phyloP scores from a whole-genome alignment of 1,140 invertebrate genomes.

The Mercenaria mercenaria region DNA sequence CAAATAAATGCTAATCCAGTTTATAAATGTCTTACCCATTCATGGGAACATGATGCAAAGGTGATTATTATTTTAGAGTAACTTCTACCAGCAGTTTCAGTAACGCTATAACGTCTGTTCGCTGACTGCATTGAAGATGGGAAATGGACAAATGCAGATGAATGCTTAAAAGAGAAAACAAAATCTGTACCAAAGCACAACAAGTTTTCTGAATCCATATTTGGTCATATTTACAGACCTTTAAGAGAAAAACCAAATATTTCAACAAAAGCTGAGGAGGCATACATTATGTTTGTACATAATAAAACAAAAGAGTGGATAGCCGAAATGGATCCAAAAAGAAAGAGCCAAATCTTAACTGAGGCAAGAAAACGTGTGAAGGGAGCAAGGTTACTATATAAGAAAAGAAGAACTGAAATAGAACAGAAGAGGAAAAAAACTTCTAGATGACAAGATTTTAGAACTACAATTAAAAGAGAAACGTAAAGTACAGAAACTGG shows the following conservation, averaged over 20 bases:
- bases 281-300: slow-evolving; percentile 35
- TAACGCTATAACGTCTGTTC: background rate
- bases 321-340: background rate
- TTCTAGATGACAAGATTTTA: background rate
- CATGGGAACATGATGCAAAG: background rate
- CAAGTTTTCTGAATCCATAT: slow-evolving; percentile 36
- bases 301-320: slow-evolving; percentile 44
- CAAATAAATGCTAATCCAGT: background rate
- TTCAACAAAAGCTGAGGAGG: slow-evolving; percentile 8
- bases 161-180: slow-evolving; percentile 13
- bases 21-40: background rate
- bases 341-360: slow-evolving; percentile 4
- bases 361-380: slow-evolving; percentile 29
- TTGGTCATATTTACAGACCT: slow-evolving; percentile 20
- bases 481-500: background rate
- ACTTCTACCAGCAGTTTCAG: background rate
- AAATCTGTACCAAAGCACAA: slow-evolving; percentile 10
- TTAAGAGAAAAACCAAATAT: slow-evolving; percentile 31
- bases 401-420: slow-evolving; percentile 41
- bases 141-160: background rate
- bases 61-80: background rate
- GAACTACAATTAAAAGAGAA: slow-evolving; percentile 1
- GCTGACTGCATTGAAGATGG: background rate
- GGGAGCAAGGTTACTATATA: background rate
- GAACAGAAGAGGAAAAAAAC: background rate